These are phyloP conservation scores for Etheostoma cragini DNA, from an alignment of 2,113 vertebrate genomes.

Conservation along the genomic window DNA sequence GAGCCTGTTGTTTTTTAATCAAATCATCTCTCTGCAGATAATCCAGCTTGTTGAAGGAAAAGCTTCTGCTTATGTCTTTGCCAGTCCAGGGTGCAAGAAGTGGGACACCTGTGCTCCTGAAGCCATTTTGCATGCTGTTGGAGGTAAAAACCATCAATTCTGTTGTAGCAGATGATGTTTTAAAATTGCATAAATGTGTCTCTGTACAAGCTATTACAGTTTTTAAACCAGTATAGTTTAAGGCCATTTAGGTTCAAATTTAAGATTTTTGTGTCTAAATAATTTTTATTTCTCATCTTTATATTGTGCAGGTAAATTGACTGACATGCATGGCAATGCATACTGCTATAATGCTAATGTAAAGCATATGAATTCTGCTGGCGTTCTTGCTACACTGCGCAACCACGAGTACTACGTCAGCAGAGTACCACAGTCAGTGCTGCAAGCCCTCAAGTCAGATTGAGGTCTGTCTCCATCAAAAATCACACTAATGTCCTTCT, in stretches of 20 bases:
- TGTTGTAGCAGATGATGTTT: background rate
- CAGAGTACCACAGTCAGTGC: constrained; percentile 90
- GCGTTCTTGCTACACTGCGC: constrained; percentile 91
- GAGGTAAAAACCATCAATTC: constrained; percentile 83
- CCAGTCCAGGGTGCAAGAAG: constrained; percentile 97
- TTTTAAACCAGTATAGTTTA: background rate
- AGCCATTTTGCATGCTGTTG: constrained; percentile 93
- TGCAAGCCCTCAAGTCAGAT: constrained; percentile 83
- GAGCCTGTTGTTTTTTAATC: background rate
- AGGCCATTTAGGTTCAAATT: background rate
- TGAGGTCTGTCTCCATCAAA: constrained; percentile 43
- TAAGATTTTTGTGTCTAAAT: background rate
- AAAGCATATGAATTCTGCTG: constrained; percentile 96
- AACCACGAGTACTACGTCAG: constrained; percentile 93
- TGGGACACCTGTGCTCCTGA: constrained; percentile 98
- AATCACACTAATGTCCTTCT: background rate
- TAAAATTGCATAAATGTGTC: background rate
- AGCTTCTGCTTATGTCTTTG: constrained; percentile 96
- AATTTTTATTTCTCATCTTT: background rate
- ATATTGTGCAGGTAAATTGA: constrained; percentile 88
- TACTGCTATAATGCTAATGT: constrained; percentile 92
- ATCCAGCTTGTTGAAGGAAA: constrained; percentile 96
- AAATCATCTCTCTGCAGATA: constrained; percentile 82
- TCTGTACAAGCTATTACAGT: background rate
- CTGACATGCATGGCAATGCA: constrained; percentile 91